Evolutionary conservation across 2,888 invertebrate species (phyloP), one percentile per base, ranked within the genome.

Genomic region (Stratiomys singularior): DNA sequence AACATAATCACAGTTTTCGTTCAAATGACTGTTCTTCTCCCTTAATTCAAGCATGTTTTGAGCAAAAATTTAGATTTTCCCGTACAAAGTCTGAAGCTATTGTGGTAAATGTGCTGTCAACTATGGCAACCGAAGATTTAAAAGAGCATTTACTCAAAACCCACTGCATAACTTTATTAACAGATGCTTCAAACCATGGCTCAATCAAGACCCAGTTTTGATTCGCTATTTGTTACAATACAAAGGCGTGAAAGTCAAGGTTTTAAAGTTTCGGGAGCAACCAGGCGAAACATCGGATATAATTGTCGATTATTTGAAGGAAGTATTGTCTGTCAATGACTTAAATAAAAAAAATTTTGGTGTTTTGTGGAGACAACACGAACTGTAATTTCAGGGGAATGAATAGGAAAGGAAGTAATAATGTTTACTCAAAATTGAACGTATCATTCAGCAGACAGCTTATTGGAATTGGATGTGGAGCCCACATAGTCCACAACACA

Each of bases 381-480:
- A 82, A 82, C 76, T 81, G 81, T 9, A 81, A 82, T 81, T 82
- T 82, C 79, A 80, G 81, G 25, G 80, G 82, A 67, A 77, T 74
- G 21, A 79, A 18, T 25, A 77, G 79, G 15, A 79, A 77, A 81
- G 80, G 81, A 66, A 71, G 72, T 47, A 81, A 81, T 81, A 81
- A 81, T 81, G 79, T 81, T 63, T 76, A 78, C 64, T 71, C 69
- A 80, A 80, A n/a, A 80, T 79, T 80, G 76, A 44, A 79, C 76
- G 74, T 78, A 69, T 63, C 77, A 37, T 64, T 81, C 25, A 5
- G 67, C 46, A 56, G 67, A 77, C 79, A 81, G 78, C 80, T 82
- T 76, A 63, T 81, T 56, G 81, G 81, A 78, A 81, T 82, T 78
- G 82, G 82, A 77, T 82, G 82, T 80, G 80, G 78, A 80, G 82